A percentile compares a stretch with the other conserved stretches of the same genome.
These are phyloP conservation scores for Cenopis cana DNA, from an alignment of 2,888 invertebrate genomes.

Conservation along the genomic window DNA sequence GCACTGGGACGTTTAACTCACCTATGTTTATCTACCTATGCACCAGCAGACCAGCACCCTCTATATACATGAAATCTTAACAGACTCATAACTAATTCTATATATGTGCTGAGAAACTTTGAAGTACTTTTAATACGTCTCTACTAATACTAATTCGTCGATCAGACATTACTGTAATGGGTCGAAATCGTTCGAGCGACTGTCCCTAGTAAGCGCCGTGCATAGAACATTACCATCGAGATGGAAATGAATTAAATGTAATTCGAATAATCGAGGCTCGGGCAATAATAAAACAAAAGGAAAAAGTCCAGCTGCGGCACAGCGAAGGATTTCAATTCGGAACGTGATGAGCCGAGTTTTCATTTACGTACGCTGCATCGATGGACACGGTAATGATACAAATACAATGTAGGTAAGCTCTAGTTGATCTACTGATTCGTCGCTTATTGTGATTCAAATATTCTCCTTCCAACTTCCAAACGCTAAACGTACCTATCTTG, in stretches of 20 bases:
- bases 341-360: constrained; percentile 84
- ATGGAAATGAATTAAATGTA: constrained; percentile 84
- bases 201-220: constrained; percentile 52
- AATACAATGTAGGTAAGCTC: constrained; percentile 43
- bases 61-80: neutral
- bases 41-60: no score
- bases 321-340: constrained; percentile 84
- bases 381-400: constrained; percentile 63
- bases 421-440: constrained; percentile 41
- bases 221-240: constrained; percentile 70
- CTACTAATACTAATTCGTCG: constrained; percentile 9
- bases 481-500: neutral
- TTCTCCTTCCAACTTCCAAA: neutral
- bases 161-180: constrained; percentile 38
- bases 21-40: no score
- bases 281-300: constrained; percentile 82
- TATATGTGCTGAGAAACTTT: neutral
- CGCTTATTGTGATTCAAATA: constrained; percentile 13
- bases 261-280: constrained; percentile 82
- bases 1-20: no score
- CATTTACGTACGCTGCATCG: constrained; percentile 71
- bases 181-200: constrained; percentile 49
- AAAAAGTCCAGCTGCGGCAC: constrained; percentile 75
- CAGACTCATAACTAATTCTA: no score
- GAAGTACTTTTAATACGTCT: neutral